Conservation (phyloP, 2,797 vertebrate species). For the Erithacus rubecula region DNA sequence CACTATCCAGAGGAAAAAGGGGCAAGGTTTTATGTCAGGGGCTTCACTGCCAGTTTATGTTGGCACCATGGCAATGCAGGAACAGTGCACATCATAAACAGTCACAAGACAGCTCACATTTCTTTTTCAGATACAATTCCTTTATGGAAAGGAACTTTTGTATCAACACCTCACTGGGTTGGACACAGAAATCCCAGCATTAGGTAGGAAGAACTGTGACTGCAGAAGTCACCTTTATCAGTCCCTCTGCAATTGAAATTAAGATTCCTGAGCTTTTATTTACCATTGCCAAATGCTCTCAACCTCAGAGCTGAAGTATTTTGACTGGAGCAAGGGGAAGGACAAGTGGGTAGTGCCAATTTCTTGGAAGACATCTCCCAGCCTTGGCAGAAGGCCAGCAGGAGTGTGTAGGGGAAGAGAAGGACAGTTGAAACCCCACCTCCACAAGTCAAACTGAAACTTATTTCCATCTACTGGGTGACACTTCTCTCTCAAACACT, state of each 20-base stretch:
- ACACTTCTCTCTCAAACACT: not conserved
- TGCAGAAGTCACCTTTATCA: not conserved
- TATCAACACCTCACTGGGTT: not conserved
- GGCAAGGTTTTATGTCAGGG: not conserved
- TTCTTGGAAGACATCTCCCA: not conserved
- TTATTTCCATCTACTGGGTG: not conserved
- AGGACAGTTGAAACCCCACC: not conserved
- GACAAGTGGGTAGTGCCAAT: not conserved
- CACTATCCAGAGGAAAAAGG: not conserved
- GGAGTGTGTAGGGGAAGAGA: not conserved
- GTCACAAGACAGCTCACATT: not conserved
- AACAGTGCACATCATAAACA: not conserved
- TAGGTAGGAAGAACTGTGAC: not conserved
- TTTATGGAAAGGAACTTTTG: not conserved
- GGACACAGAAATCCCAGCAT: not conserved
- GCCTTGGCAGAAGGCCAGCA: not conserved
- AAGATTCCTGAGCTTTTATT: not conserved
- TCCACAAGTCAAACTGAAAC: not conserved
- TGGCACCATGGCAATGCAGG: not conserved
- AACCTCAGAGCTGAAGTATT: not conserved
- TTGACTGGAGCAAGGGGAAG: not conserved
- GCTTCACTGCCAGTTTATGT: not conserved
- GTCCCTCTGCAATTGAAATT: not conserved
- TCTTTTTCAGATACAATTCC: not conserved
- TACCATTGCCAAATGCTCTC: not conserved